Evolutionary conservation across 2,797 vertebrate species (phyloP), one percentile per base, ranked within the genome.

Genomic region (Geotria australis): DNA sequence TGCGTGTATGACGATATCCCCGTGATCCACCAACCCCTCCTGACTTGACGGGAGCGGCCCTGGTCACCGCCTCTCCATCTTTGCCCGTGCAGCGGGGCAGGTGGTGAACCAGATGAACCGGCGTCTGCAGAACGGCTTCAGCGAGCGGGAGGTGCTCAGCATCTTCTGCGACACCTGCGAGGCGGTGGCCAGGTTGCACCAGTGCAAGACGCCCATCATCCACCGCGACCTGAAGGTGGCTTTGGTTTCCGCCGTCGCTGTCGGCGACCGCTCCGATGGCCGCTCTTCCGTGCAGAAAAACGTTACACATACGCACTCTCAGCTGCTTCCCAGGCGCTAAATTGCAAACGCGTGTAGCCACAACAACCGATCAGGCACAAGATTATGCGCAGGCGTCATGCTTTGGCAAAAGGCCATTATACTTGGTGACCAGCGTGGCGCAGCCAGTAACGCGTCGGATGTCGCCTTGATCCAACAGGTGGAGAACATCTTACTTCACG

Each of bases 91-190:
- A 84, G 80, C 79, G 60, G 91, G 91, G n/a, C 89, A 96, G 61
- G 79, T 98, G 60, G 91, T 96, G 65, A 89, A 86, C 68, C 88
- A 98, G 72, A 98, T 98, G 91, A 98, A 98, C 64, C 82, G 83
- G 73, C 74, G 77, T 53, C 64, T 98, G 58, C 83, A 80, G 48
- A 79, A 79, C 7, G 91, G 91, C 57, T 98, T 96, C 66, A 80
- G 68, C 0, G 88, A 96, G 67, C 62, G 73, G 0, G 89, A 96
- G 70, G 81, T 93, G 8, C 69, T 93, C 59, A 74, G 74, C 60
- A 81, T 96, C 68, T 91, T 98, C 67, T 93, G 85, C 53, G 88
- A 96, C 62, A 71, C 79, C 24, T 98, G 89, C 48, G 89, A 98
- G 69, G 85, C 91, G 2, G 86, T 96, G 47, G 89, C 91, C 56